Conservation (phyloP, 1,140 invertebrate species). For the Penaeus chinensis region DNA sequence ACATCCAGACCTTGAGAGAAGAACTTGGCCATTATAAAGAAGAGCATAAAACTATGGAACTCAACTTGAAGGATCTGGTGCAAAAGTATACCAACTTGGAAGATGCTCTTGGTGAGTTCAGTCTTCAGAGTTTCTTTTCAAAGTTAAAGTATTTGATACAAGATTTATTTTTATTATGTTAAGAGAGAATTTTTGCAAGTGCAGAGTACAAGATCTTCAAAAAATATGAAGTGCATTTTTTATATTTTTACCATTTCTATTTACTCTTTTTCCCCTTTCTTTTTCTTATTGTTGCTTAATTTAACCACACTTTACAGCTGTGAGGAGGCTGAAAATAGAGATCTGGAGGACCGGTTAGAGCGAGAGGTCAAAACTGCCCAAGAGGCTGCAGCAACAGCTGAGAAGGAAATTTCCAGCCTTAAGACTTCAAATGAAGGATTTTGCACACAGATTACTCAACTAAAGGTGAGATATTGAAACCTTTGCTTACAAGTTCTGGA, state of each 20-base stretch:
- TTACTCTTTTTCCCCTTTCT: too few species aligned
- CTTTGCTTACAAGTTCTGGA: background rate
- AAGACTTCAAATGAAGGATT: conserved; percentile 52
- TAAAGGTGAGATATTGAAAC: conserved; percentile 33
- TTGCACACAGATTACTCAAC: conserved; percentile 52
- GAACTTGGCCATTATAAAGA: conserved; percentile 10
- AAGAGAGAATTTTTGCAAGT: too few species aligned
- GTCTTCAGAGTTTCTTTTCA: too few species aligned
- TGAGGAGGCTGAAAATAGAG: conserved; percentile 56
- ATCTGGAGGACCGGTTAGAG: conserved; percentile 50
- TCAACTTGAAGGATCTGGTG: conserved; percentile 41
- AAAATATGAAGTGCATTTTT: too few species aligned
- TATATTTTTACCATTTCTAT: too few species aligned
- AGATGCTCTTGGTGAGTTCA: conserved; percentile 51
- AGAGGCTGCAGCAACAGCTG: conserved; percentile 9
- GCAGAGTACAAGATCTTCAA: background rate
- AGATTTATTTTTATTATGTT: too few species aligned
- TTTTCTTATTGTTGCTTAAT: background rate
- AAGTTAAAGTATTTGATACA: too few species aligned
- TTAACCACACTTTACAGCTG: conserved; percentile 30
- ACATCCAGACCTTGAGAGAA: conserved; percentile 34
- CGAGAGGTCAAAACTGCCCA: conserved; percentile 32
- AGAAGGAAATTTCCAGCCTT: conserved; percentile 26
- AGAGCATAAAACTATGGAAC: conserved; percentile 34
- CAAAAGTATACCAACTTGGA: conserved; percentile 53